Conservation (phyloP, 1,140 invertebrate species). For the Lordiphosa clarofinis region DNA sequence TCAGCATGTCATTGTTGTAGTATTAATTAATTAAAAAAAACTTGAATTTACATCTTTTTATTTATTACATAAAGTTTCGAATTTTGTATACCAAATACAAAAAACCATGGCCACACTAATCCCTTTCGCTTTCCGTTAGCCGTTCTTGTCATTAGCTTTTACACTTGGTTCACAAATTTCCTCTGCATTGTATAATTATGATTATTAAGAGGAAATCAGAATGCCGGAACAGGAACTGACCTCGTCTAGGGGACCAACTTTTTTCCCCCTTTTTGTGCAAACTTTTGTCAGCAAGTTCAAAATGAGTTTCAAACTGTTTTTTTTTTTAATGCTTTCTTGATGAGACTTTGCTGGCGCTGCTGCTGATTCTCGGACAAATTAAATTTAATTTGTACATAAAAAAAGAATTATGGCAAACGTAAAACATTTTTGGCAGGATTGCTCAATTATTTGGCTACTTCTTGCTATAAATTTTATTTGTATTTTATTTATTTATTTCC, state of each 20-base stretch:
- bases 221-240: conserved; percentile 24
- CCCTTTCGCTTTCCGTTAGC: background rate
- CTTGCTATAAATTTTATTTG: conserved; percentile 61
- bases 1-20: no score
- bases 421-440: conserved; percentile 31
- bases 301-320: conserved; percentile 41
- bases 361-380: conserved; percentile 41
- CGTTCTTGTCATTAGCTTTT: conserved; percentile 2
- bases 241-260: background rate
- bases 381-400: conserved; percentile 56
- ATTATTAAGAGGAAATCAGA: conserved; percentile 69
- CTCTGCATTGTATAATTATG: conserved; percentile 54
- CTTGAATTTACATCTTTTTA: no score
- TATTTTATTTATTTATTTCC: conserved; percentile 47
- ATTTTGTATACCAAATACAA: no score
- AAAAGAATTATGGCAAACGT: conserved; percentile 44
- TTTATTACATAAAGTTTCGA: no score
- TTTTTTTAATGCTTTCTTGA: conserved; percentile 7
- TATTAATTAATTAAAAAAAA: no score
- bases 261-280: conserved; percentile 19
- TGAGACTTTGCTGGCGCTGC: conserved; percentile 7
- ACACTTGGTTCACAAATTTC: conserved; percentile 12
- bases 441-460: conserved; percentile 56
- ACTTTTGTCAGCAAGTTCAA: conserved; percentile 50
- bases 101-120: no score